Evolutionary conservation across 2,797 vertebrate species (phyloP).

Genomic region (Diplodus puntazzo): DNA sequence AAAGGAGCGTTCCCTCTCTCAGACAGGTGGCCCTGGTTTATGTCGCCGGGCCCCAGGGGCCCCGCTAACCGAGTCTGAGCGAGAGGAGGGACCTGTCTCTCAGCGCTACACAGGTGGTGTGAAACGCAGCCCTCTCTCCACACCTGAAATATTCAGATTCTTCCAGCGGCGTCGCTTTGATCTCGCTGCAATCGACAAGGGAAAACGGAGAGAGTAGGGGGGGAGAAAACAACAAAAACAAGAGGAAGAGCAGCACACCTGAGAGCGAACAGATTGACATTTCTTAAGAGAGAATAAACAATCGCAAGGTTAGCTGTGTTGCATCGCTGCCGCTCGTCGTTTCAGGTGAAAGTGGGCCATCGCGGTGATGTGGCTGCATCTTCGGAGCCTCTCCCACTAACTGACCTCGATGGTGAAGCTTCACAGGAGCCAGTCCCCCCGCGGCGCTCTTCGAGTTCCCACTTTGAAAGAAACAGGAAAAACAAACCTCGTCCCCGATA

Average conservation of each 20-base stretch:
- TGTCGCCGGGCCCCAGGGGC: conserved; percentile 84
- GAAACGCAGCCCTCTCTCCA: conserved; percentile 82
- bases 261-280: conserved; percentile 89
- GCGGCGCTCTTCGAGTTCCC: conserved; percentile 24
- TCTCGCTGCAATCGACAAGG: conserved; percentile 84
- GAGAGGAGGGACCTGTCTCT: conserved; percentile 82
- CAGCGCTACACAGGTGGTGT: conserved; percentile 84
- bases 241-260: conserved; percentile 87
- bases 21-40: conserved; percentile 87
- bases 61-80: conserved; percentile 77
- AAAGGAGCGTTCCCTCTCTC: conserved; percentile 72
- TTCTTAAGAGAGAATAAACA: conserved; percentile 90
- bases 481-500: conserved; percentile 68
- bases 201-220: conserved; percentile 75
- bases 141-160: conserved; percentile 90
- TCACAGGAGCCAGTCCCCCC: conserved; percentile 48
- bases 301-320: conserved; percentile 81
- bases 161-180: conserved; percentile 86
- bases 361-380: conserved; percentile 55
- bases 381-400: conserved; percentile 62
- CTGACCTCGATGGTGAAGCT: conserved; percentile 77
- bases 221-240: conserved; percentile 85
- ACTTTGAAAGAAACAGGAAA: conserved; percentile 53
- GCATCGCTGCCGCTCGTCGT: conserved; percentile 66
- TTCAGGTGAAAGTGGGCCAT: conserved; percentile 87